Evolutionary conservation across 1,140 invertebrate genomes (phyloP).

Genomic region (Euwallacea fornicatus): DNA sequence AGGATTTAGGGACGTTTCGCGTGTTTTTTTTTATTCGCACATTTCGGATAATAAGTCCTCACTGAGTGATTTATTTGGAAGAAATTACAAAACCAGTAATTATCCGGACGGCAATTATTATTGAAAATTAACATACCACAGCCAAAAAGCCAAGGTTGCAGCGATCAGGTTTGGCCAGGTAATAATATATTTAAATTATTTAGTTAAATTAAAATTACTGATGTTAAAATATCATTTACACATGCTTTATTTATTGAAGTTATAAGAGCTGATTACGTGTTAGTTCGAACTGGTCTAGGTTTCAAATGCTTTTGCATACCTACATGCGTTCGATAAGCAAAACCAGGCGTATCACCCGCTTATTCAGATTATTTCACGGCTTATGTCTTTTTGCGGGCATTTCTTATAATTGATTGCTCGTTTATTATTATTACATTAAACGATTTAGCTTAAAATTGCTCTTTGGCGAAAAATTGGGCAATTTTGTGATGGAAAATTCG

Average conservation of each 20-base stretch:
- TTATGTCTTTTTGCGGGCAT: not conserved
- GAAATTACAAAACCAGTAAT: conserved; percentile 6
- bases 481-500: too few relatives aligned
- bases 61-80: too few relatives aligned
- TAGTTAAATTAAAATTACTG: conserved; percentile 16
- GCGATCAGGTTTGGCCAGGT: conserved; percentile 41
- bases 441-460: too few relatives aligned
- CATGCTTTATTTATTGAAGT: conserved; percentile 7
- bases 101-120: conserved; percentile 24
- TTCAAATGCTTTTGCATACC: not conserved
- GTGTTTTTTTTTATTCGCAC: too few relatives aligned
- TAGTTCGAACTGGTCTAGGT: not conserved
- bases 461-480: too few relatives aligned
- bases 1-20: too few relatives aligned
- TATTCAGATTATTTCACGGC: not conserved
- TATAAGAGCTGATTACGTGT: not conserved
- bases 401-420: too few relatives aligned
- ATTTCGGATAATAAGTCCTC: too few relatives aligned
- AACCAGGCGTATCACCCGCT: not conserved
- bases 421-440: too few relatives aligned
- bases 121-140: conserved; percentile 40
- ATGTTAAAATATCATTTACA: conserved; percentile 6
- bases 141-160: conserved; percentile 41
- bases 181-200: conserved; percentile 20
- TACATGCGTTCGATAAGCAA: not conserved